Base-by-base conservation (phyloP, 2,797 vertebrate genomes). In the Siniperca obscura region DNA sequence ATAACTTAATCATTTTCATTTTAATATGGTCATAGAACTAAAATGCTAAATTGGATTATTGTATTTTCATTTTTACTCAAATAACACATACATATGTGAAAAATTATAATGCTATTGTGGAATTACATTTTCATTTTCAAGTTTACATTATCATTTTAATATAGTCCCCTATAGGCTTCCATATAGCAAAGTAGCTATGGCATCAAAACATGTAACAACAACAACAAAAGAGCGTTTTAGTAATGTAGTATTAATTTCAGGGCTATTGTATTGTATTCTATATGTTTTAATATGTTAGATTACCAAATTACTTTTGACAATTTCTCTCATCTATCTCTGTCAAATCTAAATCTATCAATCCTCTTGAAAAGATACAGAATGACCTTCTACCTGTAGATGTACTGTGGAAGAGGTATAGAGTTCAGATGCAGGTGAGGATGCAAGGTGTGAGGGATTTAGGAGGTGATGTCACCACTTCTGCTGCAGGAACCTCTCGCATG, bases 381-480 rank as follows among this genome's bases (percentile, higher is more conserved):
- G 10, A 3, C 5, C 1, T 40, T 42, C 11, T 25, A 16, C 5
- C 21, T 57, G 34, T 22, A 38, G 2, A 11, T 30, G 11, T 13
- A 6, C 7, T 53, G 56, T 19, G 27, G 27, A 11, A 12, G 70
- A 65, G 40, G 25, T 46, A 44, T 14, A 30, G 40, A 60, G 34
- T 59, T 60, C 50, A 55, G 78, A 67, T 21, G 25, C 19, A 68
- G 73, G 57, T 55, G 27, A 62, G 80, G 82, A 82, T 65, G 70
- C 30, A 69, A 80, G 72, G 61, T 71, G 14, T 46, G 46, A 46
- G 46, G 2, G 42, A 56, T 57, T 67, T 60, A 53, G 64, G 40
- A 66, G 91, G 70, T 93, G 91, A 93, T 83, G 84, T 92, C 90
- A 94, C 53, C 75, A 46, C 55, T 85, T 86, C 84, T 82, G 76